A percentile compares a stretch with the other conserved stretches of the same genome.
Conservation (phyloP, 2,797 vertebrate genomes). For the Leuciscus waleckii region DNA sequence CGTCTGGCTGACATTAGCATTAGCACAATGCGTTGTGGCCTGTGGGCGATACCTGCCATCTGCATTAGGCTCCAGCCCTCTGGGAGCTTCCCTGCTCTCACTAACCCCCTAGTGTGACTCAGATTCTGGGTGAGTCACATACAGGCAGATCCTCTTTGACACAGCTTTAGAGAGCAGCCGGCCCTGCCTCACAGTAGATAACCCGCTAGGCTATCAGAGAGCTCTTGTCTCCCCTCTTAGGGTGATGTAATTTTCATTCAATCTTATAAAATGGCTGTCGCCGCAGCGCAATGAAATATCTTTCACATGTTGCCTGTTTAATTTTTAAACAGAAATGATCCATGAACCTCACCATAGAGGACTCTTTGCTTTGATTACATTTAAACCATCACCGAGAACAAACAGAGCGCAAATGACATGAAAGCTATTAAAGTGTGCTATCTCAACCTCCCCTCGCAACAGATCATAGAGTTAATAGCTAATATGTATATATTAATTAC, state of each 20-base stretch:
- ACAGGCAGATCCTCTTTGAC: slow-evolving; percentile 46
- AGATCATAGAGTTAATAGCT: slow-evolving; percentile 36
- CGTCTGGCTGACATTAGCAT: slow-evolving; percentile 98
- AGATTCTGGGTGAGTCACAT: slow-evolving; percentile 51
- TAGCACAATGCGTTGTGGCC: slow-evolving; percentile 99
- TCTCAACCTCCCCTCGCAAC: slow-evolving; percentile 43
- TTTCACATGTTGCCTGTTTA: slow-evolving; percentile 60
- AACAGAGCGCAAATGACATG: slow-evolving; percentile 58
- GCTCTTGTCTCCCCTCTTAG: slow-evolving; percentile 49
- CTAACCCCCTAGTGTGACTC: slow-evolving; percentile 61
- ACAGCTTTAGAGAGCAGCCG: slow-evolving; percentile 69
- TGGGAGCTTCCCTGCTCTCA: slow-evolving; percentile 67
- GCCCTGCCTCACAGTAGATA: slow-evolving; percentile 89
- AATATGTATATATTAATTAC: slow-evolving; percentile 53
- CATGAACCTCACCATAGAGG: slow-evolving; percentile 57
- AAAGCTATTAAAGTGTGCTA: slow-evolving; percentile 58
- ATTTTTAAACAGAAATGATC: slow-evolving; percentile 64
- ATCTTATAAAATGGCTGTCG: slow-evolving; percentile 62
- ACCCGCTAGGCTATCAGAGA: slow-evolving; percentile 71
- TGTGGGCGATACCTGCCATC: slow-evolving; percentile 97
- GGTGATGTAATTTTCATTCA: slow-evolving; percentile 62
- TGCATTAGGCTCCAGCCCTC: slow-evolving; percentile 93
- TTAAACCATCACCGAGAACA: slow-evolving; percentile 63
- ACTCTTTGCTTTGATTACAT: slow-evolving; percentile 60
- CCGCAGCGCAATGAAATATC: slow-evolving; percentile 37